Evolutionary conservation across 2,797 vertebrate species (phyloP).

Genomic region (Siniperca obscura): DNA sequence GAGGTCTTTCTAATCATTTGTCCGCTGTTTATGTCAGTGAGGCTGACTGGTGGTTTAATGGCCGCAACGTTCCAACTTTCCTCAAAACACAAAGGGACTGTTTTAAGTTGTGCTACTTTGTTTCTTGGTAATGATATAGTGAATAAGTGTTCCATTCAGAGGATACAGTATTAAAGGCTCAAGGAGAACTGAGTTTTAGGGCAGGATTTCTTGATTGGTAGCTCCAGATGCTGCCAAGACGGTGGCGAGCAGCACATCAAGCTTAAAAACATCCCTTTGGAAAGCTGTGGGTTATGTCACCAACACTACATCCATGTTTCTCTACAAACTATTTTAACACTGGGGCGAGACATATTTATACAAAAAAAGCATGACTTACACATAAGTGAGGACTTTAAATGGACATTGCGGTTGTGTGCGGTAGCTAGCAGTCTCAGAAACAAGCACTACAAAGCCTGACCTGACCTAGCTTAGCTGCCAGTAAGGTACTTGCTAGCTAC

Average conservation of each 20-base stretch:
- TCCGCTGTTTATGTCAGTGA: not conserved
- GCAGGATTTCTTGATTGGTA: not conserved
- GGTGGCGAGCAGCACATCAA: not conserved
- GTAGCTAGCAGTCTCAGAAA: too few relatives aligned
- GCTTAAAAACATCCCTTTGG: not conserved
- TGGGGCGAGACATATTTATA: too few relatives aligned
- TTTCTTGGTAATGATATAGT: not conserved
- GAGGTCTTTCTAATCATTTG: not conserved
- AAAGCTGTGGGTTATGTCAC: not conserved
- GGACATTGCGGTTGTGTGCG: too few relatives aligned
- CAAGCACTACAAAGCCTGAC: too few relatives aligned
- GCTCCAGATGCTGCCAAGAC: not conserved
- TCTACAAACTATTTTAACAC: too few relatives aligned
- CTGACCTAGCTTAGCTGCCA: too few relatives aligned
- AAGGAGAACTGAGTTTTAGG: not conserved
- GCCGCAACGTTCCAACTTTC: not conserved
- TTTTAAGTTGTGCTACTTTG: not conserved
- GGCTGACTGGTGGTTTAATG: too few relatives aligned
- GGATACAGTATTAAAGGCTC: not conserved
- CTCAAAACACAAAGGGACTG: not conserved
- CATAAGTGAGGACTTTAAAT: too few relatives aligned
- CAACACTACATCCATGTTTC: not conserved
- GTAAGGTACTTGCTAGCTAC: too few relatives aligned
- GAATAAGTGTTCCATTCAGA: too few relatives aligned
- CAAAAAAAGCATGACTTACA: too few relatives aligned